phyloP scores from a whole-genome alignment of 2,113 vertebrate species.

The Mastomys natalensis region DNA sequence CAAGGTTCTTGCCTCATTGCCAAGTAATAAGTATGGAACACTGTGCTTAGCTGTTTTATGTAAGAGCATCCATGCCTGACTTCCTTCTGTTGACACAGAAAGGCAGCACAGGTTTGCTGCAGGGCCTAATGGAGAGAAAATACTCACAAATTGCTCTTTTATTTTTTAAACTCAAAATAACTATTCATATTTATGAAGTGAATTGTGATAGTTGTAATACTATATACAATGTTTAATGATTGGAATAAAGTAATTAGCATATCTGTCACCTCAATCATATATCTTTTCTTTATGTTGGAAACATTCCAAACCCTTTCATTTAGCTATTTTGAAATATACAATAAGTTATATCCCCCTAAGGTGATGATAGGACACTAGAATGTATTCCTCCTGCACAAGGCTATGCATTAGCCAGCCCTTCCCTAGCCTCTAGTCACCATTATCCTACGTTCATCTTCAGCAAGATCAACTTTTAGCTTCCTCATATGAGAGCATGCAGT shows the following conservation, averaged over 20 bases:
- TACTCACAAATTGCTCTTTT: background rate
- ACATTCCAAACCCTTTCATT: background rate
- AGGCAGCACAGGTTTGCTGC: background rate
- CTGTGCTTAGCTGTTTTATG: background rate
- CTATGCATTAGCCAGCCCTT: background rate
- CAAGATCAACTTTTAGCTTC: background rate
- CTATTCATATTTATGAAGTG: background rate
- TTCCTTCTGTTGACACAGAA: background rate
- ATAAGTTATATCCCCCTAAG: background rate
- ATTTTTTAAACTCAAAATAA: background rate
- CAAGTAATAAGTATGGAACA: background rate
- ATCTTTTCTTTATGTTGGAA: background rate
- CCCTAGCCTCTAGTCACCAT: background rate
- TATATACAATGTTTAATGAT: background rate
- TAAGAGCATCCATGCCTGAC: background rate
- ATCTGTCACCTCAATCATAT: background rate
- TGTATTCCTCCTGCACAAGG: background rate
- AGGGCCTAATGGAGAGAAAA: background rate
- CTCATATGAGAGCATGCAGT: background rate
- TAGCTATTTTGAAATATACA: background rate
- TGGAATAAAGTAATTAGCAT: background rate
- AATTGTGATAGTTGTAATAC: background rate
- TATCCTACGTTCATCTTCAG: background rate
- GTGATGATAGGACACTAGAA: background rate
- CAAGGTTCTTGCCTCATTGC: background rate